Base-by-base conservation (phyloP, 1,140 invertebrate genomes). In the Berghia stephanieae region DNA sequence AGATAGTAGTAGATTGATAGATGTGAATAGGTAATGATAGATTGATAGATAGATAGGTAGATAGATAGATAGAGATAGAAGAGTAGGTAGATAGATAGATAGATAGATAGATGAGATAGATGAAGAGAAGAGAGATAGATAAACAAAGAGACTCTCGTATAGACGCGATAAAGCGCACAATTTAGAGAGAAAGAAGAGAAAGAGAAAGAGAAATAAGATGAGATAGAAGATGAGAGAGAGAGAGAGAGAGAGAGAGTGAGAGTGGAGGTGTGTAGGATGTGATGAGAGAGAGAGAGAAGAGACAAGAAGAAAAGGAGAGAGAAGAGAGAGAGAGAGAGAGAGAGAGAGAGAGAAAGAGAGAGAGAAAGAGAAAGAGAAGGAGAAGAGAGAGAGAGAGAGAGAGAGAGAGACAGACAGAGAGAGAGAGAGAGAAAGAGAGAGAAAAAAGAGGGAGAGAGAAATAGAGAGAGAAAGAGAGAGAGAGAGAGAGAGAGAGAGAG, bases 391-490 rank as follows among this genome's bases (percentile, higher is more conserved):
- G 55, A 60, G 55, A 60, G 55, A 21, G 55, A n/a, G 55, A 4
- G 55, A 31, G 55, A 31, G 55, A 60, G 55, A 21, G 55, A 60
- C 21, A 60, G 55, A 60, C 4, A 60, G 4, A 60, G 55, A 60
- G 55, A 60, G 55, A 60, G 55, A 60, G 55, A 60, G 55, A 60
- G 55, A n/a, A n/a, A n/a, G n/a, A n/a, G n/a, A n/a, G n/a, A n/a
- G n/a, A n/a, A n/a, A n/a, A n/a, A n/a, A n/a, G n/a, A n/a, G n/a
- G n/a, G n/a, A n/a, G n/a, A 60, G 55, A 60, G 55, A 60, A 31
- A 60, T n/a, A 60, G 55, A 60, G 55, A 21, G 55, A 60, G 5
- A 60, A 31, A 60, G 55, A 60, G 55, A 60, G 55, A 60, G 55
- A 60, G 55, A 60, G 55, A 60, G 55, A 60, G 55, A 60, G 55